These are phyloP conservation scores for Virgularia gustaviana DNA, from an alignment of 92 coral and sea anemone species.

Conservation along the genomic window DNA sequence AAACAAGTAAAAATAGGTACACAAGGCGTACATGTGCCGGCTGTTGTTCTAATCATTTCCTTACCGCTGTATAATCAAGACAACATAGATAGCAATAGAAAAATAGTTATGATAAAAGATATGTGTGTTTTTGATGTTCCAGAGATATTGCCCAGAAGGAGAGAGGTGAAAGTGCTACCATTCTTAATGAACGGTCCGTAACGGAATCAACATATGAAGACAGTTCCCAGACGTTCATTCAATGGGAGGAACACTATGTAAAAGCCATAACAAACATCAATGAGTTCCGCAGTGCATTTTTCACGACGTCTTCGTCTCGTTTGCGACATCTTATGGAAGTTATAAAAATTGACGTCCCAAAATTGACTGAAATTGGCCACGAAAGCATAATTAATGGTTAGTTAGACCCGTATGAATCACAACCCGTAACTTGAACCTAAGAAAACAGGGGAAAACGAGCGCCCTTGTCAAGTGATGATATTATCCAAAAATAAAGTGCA, in stretches of 20 bases:
- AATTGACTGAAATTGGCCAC: background rate
- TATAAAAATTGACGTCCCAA: background rate
- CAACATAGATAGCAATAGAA: background rate
- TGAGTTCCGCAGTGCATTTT: slow-evolving; percentile 15
- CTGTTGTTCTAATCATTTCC: too few species aligned
- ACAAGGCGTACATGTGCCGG: too few species aligned
- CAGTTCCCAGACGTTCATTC: slow-evolving; percentile 15
- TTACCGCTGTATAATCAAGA: background rate
- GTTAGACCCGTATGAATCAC: too few species aligned
- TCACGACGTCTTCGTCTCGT: slow-evolving; percentile 13
- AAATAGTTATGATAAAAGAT: background rate
- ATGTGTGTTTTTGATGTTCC: background rate
- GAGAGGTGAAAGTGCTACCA: slow-evolving; percentile 19
- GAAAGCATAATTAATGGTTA: background rate
- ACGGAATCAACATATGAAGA: slow-evolving; percentile 17
- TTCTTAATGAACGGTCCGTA: slow-evolving; percentile 27
- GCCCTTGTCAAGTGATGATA: too few species aligned
- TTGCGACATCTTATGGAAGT: background rate
- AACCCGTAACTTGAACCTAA: too few species aligned
- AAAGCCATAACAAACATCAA: slow-evolving; percentile 19
- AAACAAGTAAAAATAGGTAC: too few species aligned
- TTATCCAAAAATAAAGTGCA: too few species aligned
- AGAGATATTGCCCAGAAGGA: slow-evolving; percentile 32
- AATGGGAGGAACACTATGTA: slow-evolving; percentile 35
- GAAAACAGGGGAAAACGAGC: background rate